A percentile compares a stretch with the other conserved stretches of the same genome.
These are phyloP conservation scores for Pseudopipra pipra DNA, from an alignment of 2,113 vertebrate species.

Conservation along the genomic window DNA sequence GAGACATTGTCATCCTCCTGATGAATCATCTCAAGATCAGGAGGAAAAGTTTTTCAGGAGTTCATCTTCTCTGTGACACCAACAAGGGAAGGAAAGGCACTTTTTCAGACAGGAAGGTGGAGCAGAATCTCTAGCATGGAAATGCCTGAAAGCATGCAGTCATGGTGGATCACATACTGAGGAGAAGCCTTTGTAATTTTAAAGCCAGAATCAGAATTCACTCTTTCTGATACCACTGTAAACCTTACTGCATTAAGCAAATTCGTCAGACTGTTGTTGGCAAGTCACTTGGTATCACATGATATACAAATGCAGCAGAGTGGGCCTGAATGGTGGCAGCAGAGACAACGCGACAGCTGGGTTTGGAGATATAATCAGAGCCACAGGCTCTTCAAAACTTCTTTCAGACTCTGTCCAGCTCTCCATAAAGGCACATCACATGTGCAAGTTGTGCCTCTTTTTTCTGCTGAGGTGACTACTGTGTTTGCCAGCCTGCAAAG, in stretches of 20 bases:
- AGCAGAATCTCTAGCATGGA: neutral
- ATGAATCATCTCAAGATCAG: neutral
- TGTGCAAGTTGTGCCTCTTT: neutral
- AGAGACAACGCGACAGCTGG: neutral
- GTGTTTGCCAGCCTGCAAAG: neutral
- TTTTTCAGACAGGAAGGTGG: neutral
- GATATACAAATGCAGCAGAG: neutral
- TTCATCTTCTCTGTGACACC: neutral
- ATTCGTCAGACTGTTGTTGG: neutral
- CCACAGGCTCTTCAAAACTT: neutral
- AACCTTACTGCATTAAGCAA: neutral
- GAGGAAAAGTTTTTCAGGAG: neutral
- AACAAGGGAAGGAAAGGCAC: neutral
- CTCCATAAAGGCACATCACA: neutral
- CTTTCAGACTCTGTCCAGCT: neutral
- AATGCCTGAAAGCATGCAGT: neutral
- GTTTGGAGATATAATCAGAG: neutral
- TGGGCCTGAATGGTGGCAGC: neutral
- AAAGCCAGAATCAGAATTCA: neutral
- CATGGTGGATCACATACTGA: neutral
- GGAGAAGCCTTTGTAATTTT: neutral
- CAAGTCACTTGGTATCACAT: neutral
- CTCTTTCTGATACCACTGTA: neutral
- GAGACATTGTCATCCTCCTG: neutral
- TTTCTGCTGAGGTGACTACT: neutral